These are phyloP conservation scores for Homalodisca vitripennis DNA, from an alignment of 1,140 invertebrate genomes.

Conservation along the genomic window DNA sequence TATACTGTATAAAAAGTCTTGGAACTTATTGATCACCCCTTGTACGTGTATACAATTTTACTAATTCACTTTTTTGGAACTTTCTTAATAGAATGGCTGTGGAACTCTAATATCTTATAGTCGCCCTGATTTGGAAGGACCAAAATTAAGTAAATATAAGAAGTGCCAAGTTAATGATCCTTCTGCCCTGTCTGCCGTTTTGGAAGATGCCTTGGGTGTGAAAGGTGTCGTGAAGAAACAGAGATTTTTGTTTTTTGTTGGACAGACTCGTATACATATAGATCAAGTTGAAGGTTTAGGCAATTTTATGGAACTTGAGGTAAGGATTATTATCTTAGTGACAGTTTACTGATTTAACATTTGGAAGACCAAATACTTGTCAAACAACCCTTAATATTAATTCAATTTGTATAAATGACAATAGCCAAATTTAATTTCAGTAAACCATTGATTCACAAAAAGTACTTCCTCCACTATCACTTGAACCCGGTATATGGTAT, in stretches of 20 bases:
- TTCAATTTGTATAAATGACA: too few species aligned
- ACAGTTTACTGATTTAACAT: too few species aligned
- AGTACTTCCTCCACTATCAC: too few species aligned
- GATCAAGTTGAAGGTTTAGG: slow-evolving; percentile 81
- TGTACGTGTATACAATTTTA: background rate
- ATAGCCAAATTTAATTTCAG: too few species aligned
- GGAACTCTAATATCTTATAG: slow-evolving; percentile 78
- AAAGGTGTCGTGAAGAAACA: slow-evolving; percentile 69
- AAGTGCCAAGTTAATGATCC: slow-evolving; percentile 45
- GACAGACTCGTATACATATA: slow-evolving; percentile 85
- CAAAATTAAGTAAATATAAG: slow-evolving; percentile 59
- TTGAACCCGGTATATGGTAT: too few species aligned
- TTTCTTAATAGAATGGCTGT: slow-evolving; percentile 49
- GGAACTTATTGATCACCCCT: slow-evolving; percentile 24
- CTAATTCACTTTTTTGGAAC: slow-evolving; percentile 19
- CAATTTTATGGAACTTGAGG: slow-evolving; percentile 88
- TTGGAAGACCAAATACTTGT: too few species aligned
- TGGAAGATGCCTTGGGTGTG: slow-evolving; percentile 59
- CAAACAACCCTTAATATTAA: too few species aligned
- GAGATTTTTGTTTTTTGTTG: slow-evolving; percentile 72
- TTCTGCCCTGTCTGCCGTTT: slow-evolving; percentile 50
- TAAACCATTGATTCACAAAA: too few species aligned
- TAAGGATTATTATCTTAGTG: too few species aligned
- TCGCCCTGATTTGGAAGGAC: slow-evolving; percentile 64
- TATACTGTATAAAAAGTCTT: too few species aligned